Conservation (phyloP, 2,113 vertebrate genomes). For the Lophius piscatorius region DNA sequence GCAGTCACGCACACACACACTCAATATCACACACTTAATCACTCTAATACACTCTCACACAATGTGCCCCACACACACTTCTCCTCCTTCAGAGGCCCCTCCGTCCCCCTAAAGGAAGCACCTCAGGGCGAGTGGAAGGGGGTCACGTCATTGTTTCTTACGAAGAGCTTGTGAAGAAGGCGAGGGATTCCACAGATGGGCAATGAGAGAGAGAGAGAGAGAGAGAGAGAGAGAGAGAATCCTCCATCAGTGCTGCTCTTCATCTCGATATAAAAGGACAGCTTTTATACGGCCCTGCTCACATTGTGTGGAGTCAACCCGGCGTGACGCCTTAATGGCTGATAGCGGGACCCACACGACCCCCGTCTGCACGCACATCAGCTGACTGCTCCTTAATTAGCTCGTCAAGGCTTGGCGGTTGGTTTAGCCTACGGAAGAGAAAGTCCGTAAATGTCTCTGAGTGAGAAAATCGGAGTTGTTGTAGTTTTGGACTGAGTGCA, state of each 20-base stretch:
- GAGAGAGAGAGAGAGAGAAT: constrained; percentile 42
- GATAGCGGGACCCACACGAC: constrained; percentile 44
- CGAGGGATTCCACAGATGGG: constrained; percentile 58
- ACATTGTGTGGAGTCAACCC: constrained; percentile 65
- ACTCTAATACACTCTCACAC: constrained; percentile 61
- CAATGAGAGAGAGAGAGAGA: constrained; percentile 56
- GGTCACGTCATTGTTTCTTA: constrained; percentile 75
- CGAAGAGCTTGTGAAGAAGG: constrained; percentile 72
- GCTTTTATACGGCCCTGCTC: constrained; percentile 26
- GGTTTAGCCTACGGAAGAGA: neutral
- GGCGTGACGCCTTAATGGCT: constrained; percentile 62
- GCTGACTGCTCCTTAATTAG: constrained; percentile 60
- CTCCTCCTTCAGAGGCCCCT: constrained; percentile 62
- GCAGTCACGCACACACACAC: constrained; percentile 49
- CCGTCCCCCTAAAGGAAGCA: constrained; percentile 61
- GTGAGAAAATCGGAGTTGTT: neutral
- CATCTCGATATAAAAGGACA: constrained; percentile 38
- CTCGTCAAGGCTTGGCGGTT: constrained; percentile 45
- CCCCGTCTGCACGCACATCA: constrained; percentile 36
- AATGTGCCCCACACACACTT: constrained; percentile 63
- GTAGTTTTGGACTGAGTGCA: neutral
- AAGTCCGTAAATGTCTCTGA: constrained; percentile 10
- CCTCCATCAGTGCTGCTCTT: constrained; percentile 63
- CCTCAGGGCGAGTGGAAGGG: constrained; percentile 69
- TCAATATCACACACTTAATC: constrained; percentile 64